These are phyloP conservation scores for Drosophila sturtevanti DNA, from an alignment of 1,140 invertebrate genomes.

Conservation along the genomic window DNA sequence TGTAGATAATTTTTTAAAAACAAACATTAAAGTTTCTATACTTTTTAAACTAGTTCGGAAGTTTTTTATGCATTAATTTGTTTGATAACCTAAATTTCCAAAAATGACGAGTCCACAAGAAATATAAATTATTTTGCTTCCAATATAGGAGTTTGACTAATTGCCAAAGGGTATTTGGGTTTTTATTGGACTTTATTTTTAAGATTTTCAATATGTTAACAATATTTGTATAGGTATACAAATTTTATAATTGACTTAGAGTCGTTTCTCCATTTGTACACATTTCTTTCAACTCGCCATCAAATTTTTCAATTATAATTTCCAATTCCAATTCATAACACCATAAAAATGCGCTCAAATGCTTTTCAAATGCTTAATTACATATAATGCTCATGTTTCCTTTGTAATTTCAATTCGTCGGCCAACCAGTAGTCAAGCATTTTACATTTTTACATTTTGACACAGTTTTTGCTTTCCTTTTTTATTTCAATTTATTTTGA, in stretches of 20 bases:
- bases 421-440: slow-evolving; percentile 17
- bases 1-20: no score
- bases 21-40: no score
- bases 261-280: not conserved
- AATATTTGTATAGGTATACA: not conserved
- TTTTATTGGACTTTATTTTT: not conserved
- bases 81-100: no score
- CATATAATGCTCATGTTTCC: slow-evolving; percentile 14
- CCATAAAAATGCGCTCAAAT: slow-evolving; percentile 9
- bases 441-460: slow-evolving; percentile 31
- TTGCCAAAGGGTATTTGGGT: no score
- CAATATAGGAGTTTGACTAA: no score
- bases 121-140: no score
- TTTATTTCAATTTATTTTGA: slow-evolving; percentile 26
- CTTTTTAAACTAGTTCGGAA: no score
- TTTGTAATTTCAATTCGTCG: slow-evolving; percentile 40
- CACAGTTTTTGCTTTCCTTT: slow-evolving; percentile 22
- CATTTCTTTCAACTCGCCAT: not conserved
- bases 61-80: no score
- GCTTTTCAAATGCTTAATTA: slow-evolving; percentile 44
- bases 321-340: not conserved
- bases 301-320: slow-evolving; percentile 32
- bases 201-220: not conserved
- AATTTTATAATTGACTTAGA: not conserved
- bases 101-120: no score